phyloP scores from a whole-genome alignment of 2,113 vertebrate genomes.

The Suncus etruscus region DNA sequence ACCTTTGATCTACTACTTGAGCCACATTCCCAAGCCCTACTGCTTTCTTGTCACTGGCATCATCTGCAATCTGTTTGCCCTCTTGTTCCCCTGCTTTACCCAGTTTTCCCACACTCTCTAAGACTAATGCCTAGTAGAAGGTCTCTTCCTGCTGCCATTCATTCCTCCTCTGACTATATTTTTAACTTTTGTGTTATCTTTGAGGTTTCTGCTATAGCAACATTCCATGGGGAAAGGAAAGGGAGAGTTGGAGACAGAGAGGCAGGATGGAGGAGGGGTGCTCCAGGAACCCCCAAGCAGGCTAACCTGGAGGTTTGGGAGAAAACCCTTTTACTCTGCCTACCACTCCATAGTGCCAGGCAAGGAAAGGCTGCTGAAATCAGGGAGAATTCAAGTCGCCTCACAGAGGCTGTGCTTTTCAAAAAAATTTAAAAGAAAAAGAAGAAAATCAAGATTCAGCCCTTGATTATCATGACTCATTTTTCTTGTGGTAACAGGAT shows the following conservation, averaged over 20 bases:
- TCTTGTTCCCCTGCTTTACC: not conserved
- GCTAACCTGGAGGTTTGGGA: not conserved
- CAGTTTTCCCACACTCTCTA: not conserved
- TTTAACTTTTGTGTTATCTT: slow-evolving; percentile 18
- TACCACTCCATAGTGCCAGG: not conserved
- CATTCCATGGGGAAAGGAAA: not conserved
- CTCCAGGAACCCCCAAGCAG: not conserved
- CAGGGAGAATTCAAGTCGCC: not conserved
- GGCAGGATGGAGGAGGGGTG: not conserved
- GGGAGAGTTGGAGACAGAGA: not conserved
- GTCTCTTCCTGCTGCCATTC: not conserved
- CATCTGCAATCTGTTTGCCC: not conserved
- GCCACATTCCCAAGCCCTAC: no score
- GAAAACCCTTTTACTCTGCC: not conserved
- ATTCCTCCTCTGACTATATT: not conserved
- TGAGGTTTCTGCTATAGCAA: slow-evolving; percentile 28
- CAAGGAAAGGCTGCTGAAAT: not conserved
- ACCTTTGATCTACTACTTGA: no score
- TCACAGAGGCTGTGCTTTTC: slow-evolving; percentile 17
- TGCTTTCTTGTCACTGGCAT: not conserved
- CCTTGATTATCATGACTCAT: not conserved
- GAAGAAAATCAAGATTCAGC: not conserved
- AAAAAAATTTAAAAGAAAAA: no score
- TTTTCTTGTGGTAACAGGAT: slow-evolving; percentile 21
- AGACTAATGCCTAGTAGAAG: not conserved